phyloP scores from a whole-genome alignment of 2,797 vertebrate species.

The Babyrousa celebensis region DNA sequence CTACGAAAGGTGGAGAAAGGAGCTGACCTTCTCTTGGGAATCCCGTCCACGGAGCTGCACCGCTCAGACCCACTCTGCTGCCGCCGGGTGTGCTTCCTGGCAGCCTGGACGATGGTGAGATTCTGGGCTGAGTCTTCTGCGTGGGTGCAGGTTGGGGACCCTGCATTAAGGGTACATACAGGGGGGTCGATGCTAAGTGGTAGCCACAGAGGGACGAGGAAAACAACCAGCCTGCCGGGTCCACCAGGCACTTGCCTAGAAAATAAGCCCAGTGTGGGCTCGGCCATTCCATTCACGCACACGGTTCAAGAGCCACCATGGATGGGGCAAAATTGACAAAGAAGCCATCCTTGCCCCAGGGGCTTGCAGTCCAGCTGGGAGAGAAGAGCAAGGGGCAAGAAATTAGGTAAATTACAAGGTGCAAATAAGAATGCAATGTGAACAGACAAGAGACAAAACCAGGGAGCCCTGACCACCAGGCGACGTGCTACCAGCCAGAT shows the following conservation, averaged over 20 bases:
- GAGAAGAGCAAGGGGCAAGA: not conserved
- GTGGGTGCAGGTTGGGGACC: not conserved
- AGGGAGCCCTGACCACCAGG: not conserved
- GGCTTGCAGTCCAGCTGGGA: not conserved
- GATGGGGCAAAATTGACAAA: not conserved
- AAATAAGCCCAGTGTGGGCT: not conserved
- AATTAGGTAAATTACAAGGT: not conserved
- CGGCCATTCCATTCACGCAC: accelerated
- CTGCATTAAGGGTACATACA: accelerated
- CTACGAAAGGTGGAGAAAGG: not conserved
- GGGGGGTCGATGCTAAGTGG: accelerated
- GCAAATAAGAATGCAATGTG: not conserved
- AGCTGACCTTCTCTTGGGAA: not conserved
- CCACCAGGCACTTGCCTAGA: not conserved
- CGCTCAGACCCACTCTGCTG: accelerated
- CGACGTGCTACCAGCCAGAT: too few species aligned
- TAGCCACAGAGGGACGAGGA: not conserved
- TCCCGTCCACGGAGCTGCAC: accelerated
- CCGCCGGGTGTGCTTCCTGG: not conserved
- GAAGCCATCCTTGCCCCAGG: not conserved
- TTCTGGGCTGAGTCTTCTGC: not conserved
- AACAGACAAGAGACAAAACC: not conserved
- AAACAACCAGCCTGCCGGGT: accelerated
- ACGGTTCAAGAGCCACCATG: accelerated
- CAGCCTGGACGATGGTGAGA: not conserved